A percentile compares a stretch with the other conserved stretches of the same genome.
These are phyloP conservation scores for Solen grandis DNA, from an alignment of 1,140 invertebrate species.

Conservation along the genomic window DNA sequence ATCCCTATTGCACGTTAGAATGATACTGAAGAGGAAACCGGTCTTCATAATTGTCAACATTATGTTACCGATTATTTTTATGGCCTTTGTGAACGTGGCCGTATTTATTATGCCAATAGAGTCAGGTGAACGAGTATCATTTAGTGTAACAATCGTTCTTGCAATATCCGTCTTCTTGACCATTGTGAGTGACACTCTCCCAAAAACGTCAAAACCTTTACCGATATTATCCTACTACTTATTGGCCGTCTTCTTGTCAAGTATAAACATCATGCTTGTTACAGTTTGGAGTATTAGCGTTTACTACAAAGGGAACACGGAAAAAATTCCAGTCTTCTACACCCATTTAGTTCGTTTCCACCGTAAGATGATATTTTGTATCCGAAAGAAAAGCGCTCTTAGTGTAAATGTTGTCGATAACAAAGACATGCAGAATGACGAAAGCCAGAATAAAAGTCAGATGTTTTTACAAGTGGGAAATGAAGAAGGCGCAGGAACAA, in stretches of 20 bases:
- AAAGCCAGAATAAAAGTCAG: too few species aligned
- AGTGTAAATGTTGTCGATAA: too few species aligned
- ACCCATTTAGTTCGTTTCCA: too few species aligned
- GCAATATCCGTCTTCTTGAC: slow-evolving; percentile 84
- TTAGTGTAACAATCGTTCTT: slow-evolving; percentile 83
- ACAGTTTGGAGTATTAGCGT: neutral
- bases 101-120: slow-evolving; percentile 84
- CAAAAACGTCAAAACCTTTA: slow-evolving; percentile 82
- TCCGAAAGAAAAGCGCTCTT: too few species aligned
- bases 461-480: too few species aligned
- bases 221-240: slow-evolving; percentile 76
- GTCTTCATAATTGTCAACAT: slow-evolving; percentile 83
- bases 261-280: neutral
- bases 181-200: slow-evolving; percentile 83
- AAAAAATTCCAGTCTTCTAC: too few species aligned
- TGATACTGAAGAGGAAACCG: slow-evolving; percentile 67
- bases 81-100: slow-evolving; percentile 82
- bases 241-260: neutral
- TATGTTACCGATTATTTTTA: slow-evolving; percentile 83
- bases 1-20: neutral
- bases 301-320: neutral
- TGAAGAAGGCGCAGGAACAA: too few species aligned
- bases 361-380: too few species aligned
- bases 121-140: slow-evolving; percentile 83
- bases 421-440: too few species aligned